A percentile compares a stretch with the other conserved stretches of the same genome.
Evolutionary conservation across 2,113 vertebrate genomes (phyloP).

Genomic region (Sorex fumeus): DNA sequence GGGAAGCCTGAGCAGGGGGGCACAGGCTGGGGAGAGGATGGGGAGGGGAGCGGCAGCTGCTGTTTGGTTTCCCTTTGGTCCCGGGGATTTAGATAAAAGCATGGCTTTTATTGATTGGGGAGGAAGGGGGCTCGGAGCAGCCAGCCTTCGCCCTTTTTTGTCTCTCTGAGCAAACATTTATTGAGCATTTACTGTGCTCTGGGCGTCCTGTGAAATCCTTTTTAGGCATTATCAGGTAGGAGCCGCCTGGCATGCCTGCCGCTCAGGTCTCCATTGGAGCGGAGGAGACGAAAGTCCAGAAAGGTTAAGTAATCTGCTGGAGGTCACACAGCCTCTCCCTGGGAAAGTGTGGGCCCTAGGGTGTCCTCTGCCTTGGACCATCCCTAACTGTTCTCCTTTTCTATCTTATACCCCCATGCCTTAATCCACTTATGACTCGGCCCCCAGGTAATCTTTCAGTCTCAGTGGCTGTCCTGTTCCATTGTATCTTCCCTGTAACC

Average conservation of each 20-base stretch:
- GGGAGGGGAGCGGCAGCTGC: conserved; percentile 78
- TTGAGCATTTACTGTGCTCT: conserved; percentile 82
- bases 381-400: background rate
- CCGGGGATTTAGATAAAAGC: conserved; percentile 86
- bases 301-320: conserved; percentile 61
- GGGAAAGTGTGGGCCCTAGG: background rate
- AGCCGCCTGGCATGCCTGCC: conserved; percentile 35
- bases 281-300: conserved; percentile 47
- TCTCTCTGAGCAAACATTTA: conserved; percentile 83
- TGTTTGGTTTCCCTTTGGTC: conserved; percentile 85
- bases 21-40: background rate
- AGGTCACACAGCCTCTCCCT: conserved; percentile 62
- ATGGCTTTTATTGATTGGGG: conserved; percentile 81
- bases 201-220: conserved; percentile 64
- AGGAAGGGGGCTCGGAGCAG: conserved; percentile 50
- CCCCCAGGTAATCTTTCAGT: background rate
- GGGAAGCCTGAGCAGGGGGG: conserved; percentile 65
- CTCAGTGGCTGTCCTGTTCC: background rate
- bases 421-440: background rate
- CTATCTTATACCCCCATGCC: background rate
- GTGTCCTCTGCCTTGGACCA: no score
- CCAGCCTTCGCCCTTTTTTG: conserved; percentile 75
- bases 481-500: background rate
- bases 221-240: conserved; percentile 65
- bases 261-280: background rate